Evolutionary conservation across 2,113 vertebrate species (phyloP).

Genomic region (Dendrocopos noguchii): DNA sequence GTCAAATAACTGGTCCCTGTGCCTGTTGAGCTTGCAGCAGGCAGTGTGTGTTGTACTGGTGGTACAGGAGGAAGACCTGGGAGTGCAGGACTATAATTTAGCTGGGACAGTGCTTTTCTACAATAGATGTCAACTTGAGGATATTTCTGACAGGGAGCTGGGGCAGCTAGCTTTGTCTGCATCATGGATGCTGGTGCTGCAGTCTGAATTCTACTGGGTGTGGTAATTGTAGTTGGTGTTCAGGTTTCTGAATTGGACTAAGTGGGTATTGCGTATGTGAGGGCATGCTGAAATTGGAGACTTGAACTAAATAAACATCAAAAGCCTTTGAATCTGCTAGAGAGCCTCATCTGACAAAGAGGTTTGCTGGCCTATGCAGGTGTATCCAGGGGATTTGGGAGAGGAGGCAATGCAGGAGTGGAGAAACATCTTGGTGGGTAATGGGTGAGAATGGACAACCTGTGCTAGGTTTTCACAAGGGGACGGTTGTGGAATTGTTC

Average conservation of each 20-base stretch:
- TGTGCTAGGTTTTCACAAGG: fast-evolving
- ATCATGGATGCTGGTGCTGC: neutral
- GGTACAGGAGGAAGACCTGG: neutral
- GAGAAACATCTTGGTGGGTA: neutral
- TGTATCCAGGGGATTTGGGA: neutral
- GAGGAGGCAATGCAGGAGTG: neutral
- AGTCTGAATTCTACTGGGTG: neutral
- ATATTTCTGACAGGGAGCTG: neutral
- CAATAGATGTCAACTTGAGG: neutral
- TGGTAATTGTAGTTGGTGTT: neutral
- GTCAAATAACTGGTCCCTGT: neutral
- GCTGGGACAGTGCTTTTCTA: neutral
- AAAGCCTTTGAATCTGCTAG: neutral
- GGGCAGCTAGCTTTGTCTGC: fast-evolving
- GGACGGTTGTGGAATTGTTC: neutral
- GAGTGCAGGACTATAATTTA: neutral
- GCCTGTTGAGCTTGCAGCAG: neutral
- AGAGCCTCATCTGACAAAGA: neutral
- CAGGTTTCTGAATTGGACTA: neutral
- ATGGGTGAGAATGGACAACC: neutral
- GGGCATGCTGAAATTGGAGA: neutral
- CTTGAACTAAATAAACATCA: neutral
- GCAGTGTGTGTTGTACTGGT: neutral
- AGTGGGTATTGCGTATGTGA: neutral
- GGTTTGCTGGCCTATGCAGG: neutral